Evolutionary conservation across 2,113 vertebrate species (phyloP).

Genomic region (Verasper variegatus): DNA sequence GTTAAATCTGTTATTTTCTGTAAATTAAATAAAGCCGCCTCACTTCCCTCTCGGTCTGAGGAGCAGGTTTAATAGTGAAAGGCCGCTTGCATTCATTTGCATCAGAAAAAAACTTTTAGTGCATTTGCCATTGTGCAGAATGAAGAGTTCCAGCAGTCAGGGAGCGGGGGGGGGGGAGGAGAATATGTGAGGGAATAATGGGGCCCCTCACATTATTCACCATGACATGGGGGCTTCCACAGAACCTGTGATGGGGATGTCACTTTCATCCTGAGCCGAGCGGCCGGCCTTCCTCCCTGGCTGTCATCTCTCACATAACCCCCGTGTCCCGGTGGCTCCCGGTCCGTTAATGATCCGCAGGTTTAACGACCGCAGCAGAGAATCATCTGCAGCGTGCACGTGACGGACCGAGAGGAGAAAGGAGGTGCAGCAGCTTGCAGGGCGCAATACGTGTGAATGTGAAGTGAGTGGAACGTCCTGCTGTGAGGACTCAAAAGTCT

Average conservation of each 20-base stretch:
- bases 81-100: conserved; percentile 87
- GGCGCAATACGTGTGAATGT: conserved; percentile 18
- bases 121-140: conserved; percentile 91
- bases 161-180: conserved; percentile 82
- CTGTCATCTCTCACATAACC: too few relatives aligned
- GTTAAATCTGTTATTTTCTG: too few relatives aligned
- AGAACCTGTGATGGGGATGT: conserved; percentile 85
- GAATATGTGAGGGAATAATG: conserved; percentile 77
- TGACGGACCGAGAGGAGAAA: neutral
- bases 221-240: conserved; percentile 77
- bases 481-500: conserved; percentile 75
- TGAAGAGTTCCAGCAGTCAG: conserved; percentile 92
- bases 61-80: conserved; percentile 68
- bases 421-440: neutral
- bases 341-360: too few relatives aligned
- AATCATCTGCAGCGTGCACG: too few relatives aligned
- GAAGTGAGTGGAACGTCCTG: conserved; percentile 69
- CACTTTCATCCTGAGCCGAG: conserved; percentile 86
- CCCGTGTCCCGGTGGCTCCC: too few relatives aligned
- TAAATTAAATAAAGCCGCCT: too few relatives aligned
- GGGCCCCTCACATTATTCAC: conserved; percentile 89
- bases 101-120: conserved; percentile 95
- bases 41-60: too few relatives aligned
- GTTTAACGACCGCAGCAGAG: too few relatives aligned
- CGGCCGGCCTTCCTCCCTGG: too few relatives aligned